Evolutionary conservation across 2,797 vertebrate genomes (phyloP), one percentile per base, ranked within the genome.

Genomic region (Tadarida brasiliensis): DNA sequence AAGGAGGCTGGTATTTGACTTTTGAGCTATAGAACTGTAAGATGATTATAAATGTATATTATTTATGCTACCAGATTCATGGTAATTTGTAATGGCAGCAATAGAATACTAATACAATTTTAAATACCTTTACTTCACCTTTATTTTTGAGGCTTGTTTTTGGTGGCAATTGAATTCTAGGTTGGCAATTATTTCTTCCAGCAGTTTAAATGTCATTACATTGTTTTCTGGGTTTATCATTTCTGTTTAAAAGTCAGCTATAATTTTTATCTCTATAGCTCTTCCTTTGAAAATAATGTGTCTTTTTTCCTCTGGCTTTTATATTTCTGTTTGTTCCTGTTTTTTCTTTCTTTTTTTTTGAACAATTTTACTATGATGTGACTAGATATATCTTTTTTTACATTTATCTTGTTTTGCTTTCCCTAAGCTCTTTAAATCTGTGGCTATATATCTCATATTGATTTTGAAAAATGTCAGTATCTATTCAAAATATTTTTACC

Each of bases 381-480:
- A 30, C 14, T 67, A 44, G 1, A 70, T 49, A 70, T 12, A 71
- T 14, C 4, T 74, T 65, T 90, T 20, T 63, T 81, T 39, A 8
- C 33, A 44, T 84, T 83, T 86, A 59, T 61, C 5, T 3, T 87
- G 10, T 61, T 80, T 81, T 80, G 7, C 0, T 76, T 83, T 85
- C n/a, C 33, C 17, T 71, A 61, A 71, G 2, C 4, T 88, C 30
- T 87, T 82, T 65, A 80, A 89, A 76, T 67, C 10, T 17, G 0
- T 84, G 47, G 1, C 2, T 90, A 78, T 47, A 35, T 61, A 44
- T 47, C 4, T 63, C 2, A n/a, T 80, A 8, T 35, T 94, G 20
- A 8, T 86, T 88, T 95, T 87, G 12, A 81, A 91, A 94, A 96
- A 30, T 70, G 1, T 33, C 28, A 49, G 15, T 39, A 30, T 88